Evolutionary conservation across 2,888 invertebrate species (phyloP).

Genomic region (Tinea semifulvella): DNA sequence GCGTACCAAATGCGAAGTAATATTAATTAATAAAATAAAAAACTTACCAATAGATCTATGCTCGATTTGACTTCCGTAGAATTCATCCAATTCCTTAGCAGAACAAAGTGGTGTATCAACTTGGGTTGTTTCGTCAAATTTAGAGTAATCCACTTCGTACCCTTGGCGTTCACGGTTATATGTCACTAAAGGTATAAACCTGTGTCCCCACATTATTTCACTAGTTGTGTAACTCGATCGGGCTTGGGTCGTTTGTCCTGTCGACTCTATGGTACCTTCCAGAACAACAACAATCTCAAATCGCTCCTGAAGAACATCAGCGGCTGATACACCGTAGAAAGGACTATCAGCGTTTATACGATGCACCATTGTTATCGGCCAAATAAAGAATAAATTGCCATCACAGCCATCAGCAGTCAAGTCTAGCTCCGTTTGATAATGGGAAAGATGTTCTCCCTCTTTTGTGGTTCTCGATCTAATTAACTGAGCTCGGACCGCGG

Average conservation of each 20-base stretch:
- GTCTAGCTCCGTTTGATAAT: slow-evolving; percentile 81
- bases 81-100: slow-evolving; percentile 71
- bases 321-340: slow-evolving; percentile 84
- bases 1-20: too few relatives aligned
- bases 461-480: slow-evolving; percentile 84
- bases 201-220: slow-evolving; percentile 84
- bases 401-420: slow-evolving; percentile 79
- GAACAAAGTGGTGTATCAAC: slow-evolving; percentile 84
- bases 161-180: slow-evolving; percentile 79
- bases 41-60: slow-evolving; percentile 65
- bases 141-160: slow-evolving; percentile 82
- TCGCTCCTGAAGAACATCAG: slow-evolving; percentile 81
- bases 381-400: slow-evolving; percentile 88
- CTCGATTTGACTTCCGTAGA: slow-evolving; percentile 68
- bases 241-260: slow-evolving; percentile 78
- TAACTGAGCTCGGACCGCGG: slow-evolving; percentile 84
- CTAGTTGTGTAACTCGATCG: slow-evolving; percentile 80
- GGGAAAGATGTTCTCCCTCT: slow-evolving; percentile 85
- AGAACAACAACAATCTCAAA: slow-evolving; percentile 86
- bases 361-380: slow-evolving; percentile 93
- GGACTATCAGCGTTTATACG: slow-evolving; percentile 85
- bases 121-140: slow-evolving; percentile 81
- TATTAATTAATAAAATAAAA: slow-evolving; percentile 17
- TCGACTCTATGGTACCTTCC: slow-evolving; percentile 85
- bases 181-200: slow-evolving; percentile 77